Percentiles rank a stretch among this genome's conserved stretches.
Conservation (phyloP, 1,140 invertebrate species). For the Drosophila mayri region DNA sequence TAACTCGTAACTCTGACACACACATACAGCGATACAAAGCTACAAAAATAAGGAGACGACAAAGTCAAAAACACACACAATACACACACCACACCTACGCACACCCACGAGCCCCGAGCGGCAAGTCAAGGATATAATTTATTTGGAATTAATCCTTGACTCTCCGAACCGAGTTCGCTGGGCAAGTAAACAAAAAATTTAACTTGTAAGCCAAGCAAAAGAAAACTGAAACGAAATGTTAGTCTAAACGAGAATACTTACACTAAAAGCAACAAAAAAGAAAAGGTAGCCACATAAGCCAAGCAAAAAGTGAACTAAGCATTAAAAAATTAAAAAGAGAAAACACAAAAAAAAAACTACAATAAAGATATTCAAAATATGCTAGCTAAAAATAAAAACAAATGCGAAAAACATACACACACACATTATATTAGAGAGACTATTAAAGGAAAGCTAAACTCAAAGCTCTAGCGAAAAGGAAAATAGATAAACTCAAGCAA, state of each 20-base stretch:
- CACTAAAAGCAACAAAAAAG: constrained; percentile 36
- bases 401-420: constrained; percentile 51
- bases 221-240: constrained; percentile 78
- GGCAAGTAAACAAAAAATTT: constrained; percentile 17
- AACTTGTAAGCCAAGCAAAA: constrained; percentile 69
- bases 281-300: constrained; percentile 46
- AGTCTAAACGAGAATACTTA: constrained; percentile 54
- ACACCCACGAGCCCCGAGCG: constrained; percentile 11
- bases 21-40: constrained; percentile 64
- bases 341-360: constrained; percentile 41
- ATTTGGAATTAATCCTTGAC: constrained; percentile 12
- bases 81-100: constrained; percentile 15
- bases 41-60: constrained; percentile 55
- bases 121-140: constrained; percentile 31
- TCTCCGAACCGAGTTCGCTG: constrained; percentile 12
- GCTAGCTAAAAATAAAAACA: constrained; percentile 66
- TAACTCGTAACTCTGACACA: constrained; percentile 58
- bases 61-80: constrained; percentile 37
- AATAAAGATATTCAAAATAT: constrained; percentile 82
- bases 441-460: constrained; percentile 60
- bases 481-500: constrained; percentile 76
- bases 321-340: constrained; percentile 32
- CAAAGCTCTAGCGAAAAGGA: constrained; percentile 49
- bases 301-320: constrained; percentile 66
- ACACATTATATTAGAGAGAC: constrained; percentile 63